Conservation (phyloP, 1,140 invertebrate genomes). For the Psix sp. region DNA sequence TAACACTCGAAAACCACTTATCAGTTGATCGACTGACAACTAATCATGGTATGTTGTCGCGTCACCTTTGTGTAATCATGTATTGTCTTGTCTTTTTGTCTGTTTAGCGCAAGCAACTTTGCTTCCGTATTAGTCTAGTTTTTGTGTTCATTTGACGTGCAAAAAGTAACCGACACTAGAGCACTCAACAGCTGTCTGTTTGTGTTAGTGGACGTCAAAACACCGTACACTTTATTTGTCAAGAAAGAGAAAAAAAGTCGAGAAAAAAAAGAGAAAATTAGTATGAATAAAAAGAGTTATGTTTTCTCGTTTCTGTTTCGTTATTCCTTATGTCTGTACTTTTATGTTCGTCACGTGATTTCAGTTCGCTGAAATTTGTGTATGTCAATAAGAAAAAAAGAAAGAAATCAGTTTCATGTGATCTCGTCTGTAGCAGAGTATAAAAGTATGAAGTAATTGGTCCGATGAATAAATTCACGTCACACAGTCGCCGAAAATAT, state of each 20-base stretch:
- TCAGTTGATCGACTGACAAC: conserved; percentile 49
- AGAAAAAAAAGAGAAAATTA: conserved; percentile 28
- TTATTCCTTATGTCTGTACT: conserved; percentile 39
- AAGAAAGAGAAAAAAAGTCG: conserved; percentile 16
- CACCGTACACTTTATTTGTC: conserved; percentile 53
- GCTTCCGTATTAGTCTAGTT: conserved; percentile 59
- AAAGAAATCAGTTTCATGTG: conserved; percentile 31
- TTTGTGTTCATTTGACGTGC: conserved; percentile 59
- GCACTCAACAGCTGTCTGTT: conserved; percentile 59
- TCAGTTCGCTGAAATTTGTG: conserved; percentile 46
- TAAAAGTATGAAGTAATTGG: conserved; percentile 38
- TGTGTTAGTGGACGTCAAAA: conserved; percentile 59
- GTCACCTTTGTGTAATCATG: conserved; percentile 60
- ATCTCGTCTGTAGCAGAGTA: conserved; percentile 36
- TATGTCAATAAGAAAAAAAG: no score
- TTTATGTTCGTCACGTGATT: conserved; percentile 42
- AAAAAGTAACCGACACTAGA: conserved; percentile 55
- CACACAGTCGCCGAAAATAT: conserved; percentile 27
- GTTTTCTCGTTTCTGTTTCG: conserved; percentile 21
- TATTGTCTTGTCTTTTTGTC: conserved; percentile 60
- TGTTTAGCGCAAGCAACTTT: conserved; percentile 55
- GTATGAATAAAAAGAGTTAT: conserved; percentile 9
- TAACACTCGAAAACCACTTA: conserved; percentile 40
- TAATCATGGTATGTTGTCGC: conserved; percentile 52
- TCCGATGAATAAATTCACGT: conserved; percentile 17